Conservation (phyloP, 2,797 vertebrate species). For the Amblyopsis hoosieri region DNA sequence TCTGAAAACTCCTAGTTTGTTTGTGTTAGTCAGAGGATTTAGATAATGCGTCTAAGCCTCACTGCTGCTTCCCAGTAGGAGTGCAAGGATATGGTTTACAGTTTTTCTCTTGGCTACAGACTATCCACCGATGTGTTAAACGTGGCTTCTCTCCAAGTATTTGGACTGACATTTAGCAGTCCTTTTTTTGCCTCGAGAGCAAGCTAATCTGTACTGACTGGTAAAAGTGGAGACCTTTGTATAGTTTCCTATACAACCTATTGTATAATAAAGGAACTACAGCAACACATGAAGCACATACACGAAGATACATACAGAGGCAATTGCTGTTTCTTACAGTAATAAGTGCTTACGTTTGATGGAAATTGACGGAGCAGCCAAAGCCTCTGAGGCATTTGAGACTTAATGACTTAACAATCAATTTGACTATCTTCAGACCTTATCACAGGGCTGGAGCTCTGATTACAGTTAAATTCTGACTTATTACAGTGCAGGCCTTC, state of each 20-base stretch:
- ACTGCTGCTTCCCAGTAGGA: constrained; percentile 42
- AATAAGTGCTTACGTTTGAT: constrained; percentile 19
- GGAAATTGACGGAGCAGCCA: constrained; percentile 9
- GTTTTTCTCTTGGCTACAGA: constrained; percentile 51
- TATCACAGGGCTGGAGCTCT: constrained; percentile 11
- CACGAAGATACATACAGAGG: constrained; percentile 25
- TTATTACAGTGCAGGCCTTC: constrained; percentile 19
- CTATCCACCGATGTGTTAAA: constrained; percentile 68
- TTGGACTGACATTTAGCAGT: constrained; percentile 64
- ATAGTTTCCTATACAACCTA: constrained; percentile 18
- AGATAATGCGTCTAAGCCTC: constrained; percentile 45
- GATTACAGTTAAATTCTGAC: constrained; percentile 22
- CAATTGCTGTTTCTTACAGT: constrained; percentile 12
- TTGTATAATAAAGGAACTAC: too few species aligned
- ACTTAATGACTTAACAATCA: constrained; percentile 26
- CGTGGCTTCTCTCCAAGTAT: constrained; percentile 49
- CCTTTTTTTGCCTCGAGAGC: constrained; percentile 66
- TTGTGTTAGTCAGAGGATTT: constrained; percentile 54
- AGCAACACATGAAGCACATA: constrained; percentile 21
- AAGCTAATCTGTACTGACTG: constrained; percentile 59
- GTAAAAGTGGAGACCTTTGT: constrained; percentile 49
- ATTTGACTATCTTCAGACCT: constrained; percentile 8
- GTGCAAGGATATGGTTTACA: constrained; percentile 53
- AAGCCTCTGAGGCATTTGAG: constrained; percentile 15
- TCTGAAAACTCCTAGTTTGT: constrained; percentile 37